These are phyloP conservation scores for Euphonia xanthogaster DNA, from an alignment of 2,797 vertebrate genomes.

Conservation along the genomic window DNA sequence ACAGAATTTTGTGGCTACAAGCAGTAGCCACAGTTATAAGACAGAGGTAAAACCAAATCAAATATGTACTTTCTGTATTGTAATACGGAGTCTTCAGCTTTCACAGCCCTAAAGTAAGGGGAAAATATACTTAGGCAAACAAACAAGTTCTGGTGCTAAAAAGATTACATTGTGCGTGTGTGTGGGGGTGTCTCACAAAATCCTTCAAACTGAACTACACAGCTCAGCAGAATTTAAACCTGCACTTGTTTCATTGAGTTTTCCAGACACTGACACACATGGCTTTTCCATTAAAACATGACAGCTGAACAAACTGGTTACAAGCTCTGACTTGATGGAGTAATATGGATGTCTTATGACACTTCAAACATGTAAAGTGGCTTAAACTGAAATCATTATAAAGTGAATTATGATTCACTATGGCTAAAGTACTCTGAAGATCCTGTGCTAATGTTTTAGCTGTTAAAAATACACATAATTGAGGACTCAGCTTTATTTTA, in stretches of 20 bases:
- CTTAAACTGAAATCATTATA: background rate
- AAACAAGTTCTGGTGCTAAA: background rate
- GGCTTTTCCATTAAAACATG: background rate
- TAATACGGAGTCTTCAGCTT: background rate
- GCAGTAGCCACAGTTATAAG: background rate
- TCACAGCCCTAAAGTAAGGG: background rate
- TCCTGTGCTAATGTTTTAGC: background rate
- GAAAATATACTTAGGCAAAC: background rate
- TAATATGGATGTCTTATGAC: background rate
- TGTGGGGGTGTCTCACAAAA: background rate
- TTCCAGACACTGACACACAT: background rate
- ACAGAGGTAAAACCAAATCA: background rate
- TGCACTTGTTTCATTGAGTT: background rate
- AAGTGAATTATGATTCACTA: background rate
- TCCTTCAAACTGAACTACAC: background rate
- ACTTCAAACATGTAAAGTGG: background rate
- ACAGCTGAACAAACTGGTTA: background rate
- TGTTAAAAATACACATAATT: background rate
- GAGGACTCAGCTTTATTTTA: background rate
- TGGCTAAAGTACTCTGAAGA: background rate
- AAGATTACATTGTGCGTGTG: background rate
- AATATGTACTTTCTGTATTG: background rate
- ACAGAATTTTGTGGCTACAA: background rate
- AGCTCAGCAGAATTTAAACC: background rate
- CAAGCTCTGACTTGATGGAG: background rate